Evolutionary conservation across 2,888 invertebrate species (phyloP), one percentile per base, ranked within the genome.

Genomic region (Dendrolimus pini): DNA sequence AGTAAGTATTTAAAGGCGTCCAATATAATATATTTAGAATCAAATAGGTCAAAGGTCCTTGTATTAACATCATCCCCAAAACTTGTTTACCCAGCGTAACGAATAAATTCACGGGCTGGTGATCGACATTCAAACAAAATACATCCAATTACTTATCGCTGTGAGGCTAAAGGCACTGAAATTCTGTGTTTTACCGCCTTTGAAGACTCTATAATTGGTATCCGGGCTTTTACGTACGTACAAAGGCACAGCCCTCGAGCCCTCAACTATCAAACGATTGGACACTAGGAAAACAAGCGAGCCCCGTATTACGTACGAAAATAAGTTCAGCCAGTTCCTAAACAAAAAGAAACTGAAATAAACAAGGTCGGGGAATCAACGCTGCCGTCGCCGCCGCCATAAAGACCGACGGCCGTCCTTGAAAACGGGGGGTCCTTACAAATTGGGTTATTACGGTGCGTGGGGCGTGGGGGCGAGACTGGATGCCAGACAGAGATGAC

Each of bases 371-470:
- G 83, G 47, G 88, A 89, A 88, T 90, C 89, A 89, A 87, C 89
- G 87, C 85, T 86, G 89, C 82, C 83, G 85, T 83, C 89, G 89
- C 83, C 89, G 86, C 87, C 86, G 87, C 89, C 88, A 85, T 89
- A 87, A 85, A 89, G 90, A 89, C 87, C 90, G 89, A 86, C 89
- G 89, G 85, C 89, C 91, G 91, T 89, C 91, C 91, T 91, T 91
- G 91, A 89, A 87, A 89, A 85, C 75, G 82, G 87, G 88, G 91
- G 89, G 89, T 85, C 89, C 89, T 88, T 89, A 90, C 91, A 91
- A 91, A 91, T 91, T 91, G 91, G 91, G 91, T 91, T 91, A 91
- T 90, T 90, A 89, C 85, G 76, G 85, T 79, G 84, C 74, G 83
- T 82, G 82, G 80, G 86, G 85, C 75, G 80, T 79, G 82, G 84